These are phyloP conservation scores for Anaspis maculata DNA, from an alignment of 2,888 invertebrate genomes.

Conservation along the genomic window DNA sequence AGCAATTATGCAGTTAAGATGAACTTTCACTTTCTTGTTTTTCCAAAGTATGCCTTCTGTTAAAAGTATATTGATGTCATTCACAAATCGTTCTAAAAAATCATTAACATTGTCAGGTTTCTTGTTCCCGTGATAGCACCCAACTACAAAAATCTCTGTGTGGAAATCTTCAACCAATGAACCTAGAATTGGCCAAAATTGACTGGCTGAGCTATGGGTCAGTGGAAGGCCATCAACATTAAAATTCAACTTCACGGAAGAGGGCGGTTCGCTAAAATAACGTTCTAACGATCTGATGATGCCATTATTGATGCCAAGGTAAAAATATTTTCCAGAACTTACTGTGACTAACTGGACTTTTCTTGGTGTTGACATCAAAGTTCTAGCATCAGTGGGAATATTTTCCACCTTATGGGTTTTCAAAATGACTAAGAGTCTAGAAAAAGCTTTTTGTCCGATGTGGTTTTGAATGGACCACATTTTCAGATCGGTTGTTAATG, in stretches of 20 bases:
- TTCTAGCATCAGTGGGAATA: neutral
- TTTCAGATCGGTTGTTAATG: too few species aligned
- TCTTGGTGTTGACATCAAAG: neutral
- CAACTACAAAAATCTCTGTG: neutral
- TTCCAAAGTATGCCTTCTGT: neutral
- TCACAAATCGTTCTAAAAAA: neutral
- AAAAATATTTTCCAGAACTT: neutral
- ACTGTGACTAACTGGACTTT: neutral
- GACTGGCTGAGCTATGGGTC: neutral
- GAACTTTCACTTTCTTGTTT: neutral
- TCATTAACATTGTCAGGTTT: slow-evolving; percentile 1
- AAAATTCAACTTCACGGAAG: slow-evolving; percentile 1
- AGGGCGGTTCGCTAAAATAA: neutral
- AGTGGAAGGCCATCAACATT: slow-evolving; percentile 1
- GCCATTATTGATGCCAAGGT: neutral
- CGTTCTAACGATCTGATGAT: neutral
- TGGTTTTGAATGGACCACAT: too few species aligned
- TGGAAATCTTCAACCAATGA: neutral
- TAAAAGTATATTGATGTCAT: neutral
- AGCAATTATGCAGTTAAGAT: neutral
- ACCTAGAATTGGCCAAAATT: neutral
- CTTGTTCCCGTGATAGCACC: neutral
- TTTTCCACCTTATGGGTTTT: too few species aligned
- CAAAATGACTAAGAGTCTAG: too few species aligned
- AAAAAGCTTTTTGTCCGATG: too few species aligned